Conservation (phyloP, 2,797 vertebrate genomes). For the Amniataba percoides region DNA sequence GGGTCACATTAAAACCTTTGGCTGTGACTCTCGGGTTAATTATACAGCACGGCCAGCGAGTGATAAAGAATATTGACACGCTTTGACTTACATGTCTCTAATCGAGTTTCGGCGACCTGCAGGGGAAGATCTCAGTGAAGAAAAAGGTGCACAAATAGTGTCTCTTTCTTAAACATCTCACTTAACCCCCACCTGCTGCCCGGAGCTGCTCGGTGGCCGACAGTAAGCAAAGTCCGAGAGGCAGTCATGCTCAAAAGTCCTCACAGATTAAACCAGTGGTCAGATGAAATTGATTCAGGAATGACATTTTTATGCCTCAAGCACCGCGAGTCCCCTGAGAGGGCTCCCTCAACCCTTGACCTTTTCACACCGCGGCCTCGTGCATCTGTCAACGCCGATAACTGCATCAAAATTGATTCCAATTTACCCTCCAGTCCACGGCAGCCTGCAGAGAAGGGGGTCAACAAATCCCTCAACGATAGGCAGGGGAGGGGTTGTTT, state of each 20-base stretch:
- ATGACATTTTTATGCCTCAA: slow-evolving; percentile 58
- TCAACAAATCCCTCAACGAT: slow-evolving; percentile 22
- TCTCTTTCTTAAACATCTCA: background rate
- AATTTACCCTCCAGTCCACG: slow-evolving; percentile 50
- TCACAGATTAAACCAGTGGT: slow-evolving; percentile 17
- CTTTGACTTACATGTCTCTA: slow-evolving; percentile 33
- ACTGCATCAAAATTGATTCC: slow-evolving; percentile 71
- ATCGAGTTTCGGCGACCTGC: too few relatives aligned
- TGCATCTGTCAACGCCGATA: slow-evolving; percentile 70
- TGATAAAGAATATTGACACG: slow-evolving; percentile 54
- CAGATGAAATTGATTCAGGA: slow-evolving; percentile 55
- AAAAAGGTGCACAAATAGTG: background rate
- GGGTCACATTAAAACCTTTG: slow-evolving; percentile 45
- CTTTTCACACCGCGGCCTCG: slow-evolving; percentile 60
- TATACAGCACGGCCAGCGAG: slow-evolving; percentile 37
- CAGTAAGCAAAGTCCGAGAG: slow-evolving; percentile 7
- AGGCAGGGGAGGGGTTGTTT: slow-evolving; percentile 19
- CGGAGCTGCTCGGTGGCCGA: background rate
- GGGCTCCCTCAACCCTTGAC: slow-evolving; percentile 59
- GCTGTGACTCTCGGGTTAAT: slow-evolving; percentile 51
- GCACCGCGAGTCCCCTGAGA: slow-evolving; percentile 35
- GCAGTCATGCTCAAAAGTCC: background rate
- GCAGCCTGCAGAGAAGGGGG: slow-evolving; percentile 31
- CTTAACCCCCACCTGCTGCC: slow-evolving; percentile 8
- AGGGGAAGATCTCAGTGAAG: background rate